phyloP scores from a whole-genome alignment of 2,888 invertebrate species.

The Myopa tessellatipennis region DNA sequence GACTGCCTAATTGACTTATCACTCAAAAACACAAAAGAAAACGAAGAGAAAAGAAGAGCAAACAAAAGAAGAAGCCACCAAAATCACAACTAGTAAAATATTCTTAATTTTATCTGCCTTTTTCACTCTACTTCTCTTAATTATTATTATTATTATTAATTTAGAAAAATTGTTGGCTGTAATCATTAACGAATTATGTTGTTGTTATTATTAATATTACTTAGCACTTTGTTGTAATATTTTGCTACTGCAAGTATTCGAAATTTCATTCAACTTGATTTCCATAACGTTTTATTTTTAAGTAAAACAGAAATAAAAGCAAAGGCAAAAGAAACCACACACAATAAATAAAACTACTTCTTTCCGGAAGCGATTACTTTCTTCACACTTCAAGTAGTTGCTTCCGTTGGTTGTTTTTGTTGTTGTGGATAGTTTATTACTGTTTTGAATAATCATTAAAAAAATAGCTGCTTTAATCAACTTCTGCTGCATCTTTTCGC shows the following conservation, averaged over 20 bases:
- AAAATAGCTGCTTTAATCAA: background rate
- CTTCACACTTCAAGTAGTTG: constrained; percentile 24
- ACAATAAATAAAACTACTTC: background rate
- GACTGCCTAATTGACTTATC: background rate
- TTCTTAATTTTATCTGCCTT: no score
- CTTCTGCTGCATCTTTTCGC: background rate
- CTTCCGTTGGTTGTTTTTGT: constrained; percentile 23
- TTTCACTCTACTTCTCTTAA: no score
- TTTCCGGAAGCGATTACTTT: constrained; percentile 24
- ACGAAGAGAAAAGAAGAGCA: no score
- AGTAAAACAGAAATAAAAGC: no score
- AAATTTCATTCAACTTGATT: background rate
- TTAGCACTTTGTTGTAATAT: background rate
- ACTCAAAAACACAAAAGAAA: background rate
- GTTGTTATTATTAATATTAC: background rate
- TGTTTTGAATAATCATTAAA: background rate
- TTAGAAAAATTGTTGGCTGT: background rate
- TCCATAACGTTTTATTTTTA: background rate
- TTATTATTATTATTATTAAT: background rate
- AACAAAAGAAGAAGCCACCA: no score
- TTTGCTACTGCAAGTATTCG: background rate
- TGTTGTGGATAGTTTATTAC: background rate
- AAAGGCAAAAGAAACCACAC: no score
- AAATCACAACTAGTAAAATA: no score
- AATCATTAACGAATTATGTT: no score